phyloP scores from a whole-genome alignment of 2,888 invertebrate genomes.

The Apamea crenata region DNA sequence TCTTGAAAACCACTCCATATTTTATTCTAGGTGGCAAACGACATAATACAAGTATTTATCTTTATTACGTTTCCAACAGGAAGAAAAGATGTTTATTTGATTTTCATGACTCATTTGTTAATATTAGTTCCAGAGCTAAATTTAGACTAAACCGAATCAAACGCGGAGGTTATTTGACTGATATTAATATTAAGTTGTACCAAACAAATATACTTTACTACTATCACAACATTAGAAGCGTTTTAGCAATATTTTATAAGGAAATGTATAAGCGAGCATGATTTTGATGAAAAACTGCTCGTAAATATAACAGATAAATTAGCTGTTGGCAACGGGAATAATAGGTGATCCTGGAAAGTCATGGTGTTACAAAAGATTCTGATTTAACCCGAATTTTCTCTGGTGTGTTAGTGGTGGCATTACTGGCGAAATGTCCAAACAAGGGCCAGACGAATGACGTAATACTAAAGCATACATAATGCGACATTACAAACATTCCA shows the following conservation, averaged over 20 bases:
- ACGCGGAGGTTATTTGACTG: background rate
- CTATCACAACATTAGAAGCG: background rate
- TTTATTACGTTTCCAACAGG: constrained; percentile 3
- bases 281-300: background rate
- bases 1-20: too few species aligned
- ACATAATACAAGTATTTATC: too few species aligned
- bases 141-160: constrained; percentile 32
- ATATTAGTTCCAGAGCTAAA: constrained; percentile 8
- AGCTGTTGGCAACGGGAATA: background rate
- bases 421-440: constrained; percentile 31
- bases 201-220: background rate
- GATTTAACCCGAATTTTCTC: constrained; percentile 5
- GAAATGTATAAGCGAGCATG: background rate
- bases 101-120: constrained; percentile 38
- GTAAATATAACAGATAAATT: constrained; percentile 1
- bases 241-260: background rate
- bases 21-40: background rate
- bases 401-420: background rate
- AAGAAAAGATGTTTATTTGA: constrained; percentile 20
- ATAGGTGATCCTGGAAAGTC: background rate
- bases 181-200: constrained; percentile 13
- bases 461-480: constrained; percentile 44
- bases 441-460: constrained; percentile 52
- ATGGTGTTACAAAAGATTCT: background rate
- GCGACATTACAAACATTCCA: constrained; percentile 41